A percentile compares a stretch with the other conserved stretches of the same genome.
Evolutionary conservation across 2,888 invertebrate species (phyloP).

Genomic region (Theristus sp.): DNA sequence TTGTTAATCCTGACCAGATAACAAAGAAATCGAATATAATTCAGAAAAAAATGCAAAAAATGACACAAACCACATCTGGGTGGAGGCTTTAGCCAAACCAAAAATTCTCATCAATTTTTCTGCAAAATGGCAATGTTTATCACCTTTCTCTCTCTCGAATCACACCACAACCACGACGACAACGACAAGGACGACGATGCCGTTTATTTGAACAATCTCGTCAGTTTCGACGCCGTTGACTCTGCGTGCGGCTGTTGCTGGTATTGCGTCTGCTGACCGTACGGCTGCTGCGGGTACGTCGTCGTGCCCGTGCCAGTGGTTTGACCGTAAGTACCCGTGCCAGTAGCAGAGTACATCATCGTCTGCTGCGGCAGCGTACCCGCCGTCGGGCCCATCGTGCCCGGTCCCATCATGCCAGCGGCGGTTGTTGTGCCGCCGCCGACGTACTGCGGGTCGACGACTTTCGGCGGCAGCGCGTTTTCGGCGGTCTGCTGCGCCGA

Average conservation of each 20-base stretch:
- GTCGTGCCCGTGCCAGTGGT: neutral
- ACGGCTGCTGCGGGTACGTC: neutral
- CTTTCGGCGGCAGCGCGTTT: neutral
- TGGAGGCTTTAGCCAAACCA: too few relatives aligned
- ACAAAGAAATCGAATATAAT: too few relatives aligned
- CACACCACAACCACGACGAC: too few relatives aligned
- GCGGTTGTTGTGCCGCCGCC: neutral
- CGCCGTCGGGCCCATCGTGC: neutral
- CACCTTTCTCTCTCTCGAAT: too few relatives aligned
- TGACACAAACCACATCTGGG: too few relatives aligned
- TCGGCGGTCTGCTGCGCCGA: neutral
- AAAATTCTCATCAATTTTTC: too few relatives aligned
- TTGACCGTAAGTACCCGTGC: neutral
- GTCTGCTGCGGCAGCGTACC: too few relatives aligned
- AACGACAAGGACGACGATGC: too few relatives aligned
- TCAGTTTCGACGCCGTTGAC: neutral
- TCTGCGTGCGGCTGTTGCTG: neutral
- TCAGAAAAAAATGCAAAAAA: too few relatives aligned
- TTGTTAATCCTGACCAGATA: too few relatives aligned
- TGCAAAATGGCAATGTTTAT: too few relatives aligned
- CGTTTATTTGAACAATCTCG: neutral
- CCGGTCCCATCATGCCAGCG: neutral
- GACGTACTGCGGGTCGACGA: neutral
- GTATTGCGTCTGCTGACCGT: neutral
- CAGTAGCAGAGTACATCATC: too few relatives aligned